phyloP scores from a whole-genome alignment of 2,113 vertebrate genomes.

The Pagrus major region DNA sequence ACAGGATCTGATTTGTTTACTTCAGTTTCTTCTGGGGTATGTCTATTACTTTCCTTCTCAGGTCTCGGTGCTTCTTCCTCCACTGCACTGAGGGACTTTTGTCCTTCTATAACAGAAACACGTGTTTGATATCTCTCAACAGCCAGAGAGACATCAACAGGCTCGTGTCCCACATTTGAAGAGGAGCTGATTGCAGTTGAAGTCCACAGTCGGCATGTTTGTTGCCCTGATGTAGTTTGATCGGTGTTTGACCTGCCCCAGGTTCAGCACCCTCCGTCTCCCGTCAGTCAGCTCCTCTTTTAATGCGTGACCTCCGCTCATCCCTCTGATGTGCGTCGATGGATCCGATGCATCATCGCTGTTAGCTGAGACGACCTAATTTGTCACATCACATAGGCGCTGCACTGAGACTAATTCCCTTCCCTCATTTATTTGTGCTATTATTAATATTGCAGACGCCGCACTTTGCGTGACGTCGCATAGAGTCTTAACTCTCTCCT shows the following conservation, averaged over 20 bases:
- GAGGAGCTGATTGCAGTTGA: not conserved
- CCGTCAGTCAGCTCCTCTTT: slow-evolving; percentile 22
- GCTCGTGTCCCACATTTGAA: slow-evolving; percentile 17
- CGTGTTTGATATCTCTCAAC: not conserved
- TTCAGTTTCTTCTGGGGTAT: no score
- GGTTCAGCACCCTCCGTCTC: slow-evolving; percentile 30
- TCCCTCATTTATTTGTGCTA: slow-evolving; percentile 80
- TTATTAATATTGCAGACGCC: slow-evolving; percentile 77
- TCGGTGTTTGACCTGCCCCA: slow-evolving; percentile 36
- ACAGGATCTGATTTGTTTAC: not conserved
- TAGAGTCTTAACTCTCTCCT: slow-evolving; percentile 54
- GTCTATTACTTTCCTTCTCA: not conserved
- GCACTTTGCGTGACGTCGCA: slow-evolving; percentile 59
- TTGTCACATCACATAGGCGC: slow-evolving; percentile 69
- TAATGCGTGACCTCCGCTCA: slow-evolving; percentile 23
- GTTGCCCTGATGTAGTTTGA: slow-evolving; percentile 10
- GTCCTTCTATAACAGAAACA: not conserved
- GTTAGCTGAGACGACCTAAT: slow-evolving; percentile 74
- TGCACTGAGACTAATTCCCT: slow-evolving; percentile 76
- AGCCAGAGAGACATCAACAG: not conserved
- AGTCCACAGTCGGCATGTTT: not conserved
- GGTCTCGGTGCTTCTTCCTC: no score
- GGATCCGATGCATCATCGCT: slow-evolving; percentile 31
- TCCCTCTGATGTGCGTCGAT: slow-evolving; percentile 28
- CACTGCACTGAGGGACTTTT: not conserved